Base-by-base conservation (phyloP, 2,797 vertebrate genomes). In the Poeciliopsis turneri region DNA sequence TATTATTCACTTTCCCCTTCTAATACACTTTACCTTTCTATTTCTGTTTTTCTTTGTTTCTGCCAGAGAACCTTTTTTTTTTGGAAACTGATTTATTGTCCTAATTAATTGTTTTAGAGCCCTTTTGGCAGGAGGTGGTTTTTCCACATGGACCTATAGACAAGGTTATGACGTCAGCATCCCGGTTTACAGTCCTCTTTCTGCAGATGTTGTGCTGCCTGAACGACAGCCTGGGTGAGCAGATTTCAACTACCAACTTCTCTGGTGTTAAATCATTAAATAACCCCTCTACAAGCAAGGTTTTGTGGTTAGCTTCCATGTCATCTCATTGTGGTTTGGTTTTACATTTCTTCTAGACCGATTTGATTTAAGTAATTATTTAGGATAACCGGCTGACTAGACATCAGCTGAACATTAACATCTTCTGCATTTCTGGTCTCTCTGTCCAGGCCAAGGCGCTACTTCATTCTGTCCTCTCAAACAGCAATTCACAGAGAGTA, bases 111-210 rank as follows among this genome's bases (percentile, higher is more conserved):
- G 81, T 95, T 93, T 80, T 90, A 99, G 98, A 93, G 98, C 96
- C 2, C 93, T 99, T 45, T 91, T 99, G 86, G 98, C 98, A 79
- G 98, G 98, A 46, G 98, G 98, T 7, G 98, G 98, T 75, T 99
- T 99, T 82, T 99, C 98, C 68, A 99, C 97, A 0, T 99, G 98
- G 98, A 99, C 98, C 18, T 99, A 99, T 90, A 95, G 98, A 82
- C 98, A 99, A 92, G 98, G 98, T 85, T 99, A 99, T 4, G 98
- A 99, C 41, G 97, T 99, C 96, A 99, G 98, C 91, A 98, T 99
- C 92, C 98, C 98, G 8, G 98, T 99, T 49, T 99, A 98, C 89
- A 99, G 98, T 84, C 97, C 97, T 0, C 86, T 99, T 57, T 99
- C 98, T 0, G 96, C 92, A 0, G 97, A 98, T 82, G 96, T 97